phyloP scores from a whole-genome alignment of 2,888 invertebrate species.

The Eristalis arbustorum region DNA sequence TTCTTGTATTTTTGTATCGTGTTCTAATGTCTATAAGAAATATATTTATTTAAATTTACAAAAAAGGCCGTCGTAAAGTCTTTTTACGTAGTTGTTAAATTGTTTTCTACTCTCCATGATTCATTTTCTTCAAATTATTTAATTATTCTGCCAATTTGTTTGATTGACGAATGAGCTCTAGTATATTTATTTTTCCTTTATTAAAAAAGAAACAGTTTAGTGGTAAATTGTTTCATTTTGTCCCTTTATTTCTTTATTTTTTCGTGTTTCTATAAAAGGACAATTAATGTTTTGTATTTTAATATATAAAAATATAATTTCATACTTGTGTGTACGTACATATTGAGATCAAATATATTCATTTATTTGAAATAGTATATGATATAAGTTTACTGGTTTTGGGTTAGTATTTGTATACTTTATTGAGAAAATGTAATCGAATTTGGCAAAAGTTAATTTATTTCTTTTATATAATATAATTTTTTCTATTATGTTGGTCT shows the following conservation, averaged over 20 bases:
- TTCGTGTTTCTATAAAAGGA: slow-evolving; percentile 27
- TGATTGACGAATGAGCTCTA: slow-evolving; percentile 38
- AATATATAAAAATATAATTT: slow-evolving; percentile 63
- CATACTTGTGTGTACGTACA: slow-evolving; percentile 14
- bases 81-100: slow-evolving; percentile 70
- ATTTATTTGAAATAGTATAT: slow-evolving; percentile 36
- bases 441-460: slow-evolving; percentile 44
- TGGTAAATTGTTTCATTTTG: slow-evolving; percentile 32
- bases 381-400: slow-evolving; percentile 1
- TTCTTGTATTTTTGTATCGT: slow-evolving; percentile 25
- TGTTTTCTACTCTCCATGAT: slow-evolving; percentile 40
- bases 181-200: not conserved
- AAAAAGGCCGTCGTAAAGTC: slow-evolving; percentile 73
- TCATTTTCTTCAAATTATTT: slow-evolving; percentile 30
- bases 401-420: not conserved
- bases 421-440: slow-evolving; percentile 25
- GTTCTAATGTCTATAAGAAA: slow-evolving; percentile 60
- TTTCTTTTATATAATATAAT: too few species aligned
- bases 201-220: slow-evolving; percentile 28
- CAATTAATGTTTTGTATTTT: slow-evolving; percentile 45
- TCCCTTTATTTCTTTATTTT: too few species aligned
- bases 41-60: slow-evolving; percentile 66
- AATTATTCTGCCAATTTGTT: slow-evolving; percentile 37
- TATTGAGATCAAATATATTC: slow-evolving; percentile 42
- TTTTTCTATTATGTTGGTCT: slow-evolving; percentile 22